Base-by-base conservation (phyloP, 1,140 invertebrate genomes). In the Scaptomyza pallida region DNA sequence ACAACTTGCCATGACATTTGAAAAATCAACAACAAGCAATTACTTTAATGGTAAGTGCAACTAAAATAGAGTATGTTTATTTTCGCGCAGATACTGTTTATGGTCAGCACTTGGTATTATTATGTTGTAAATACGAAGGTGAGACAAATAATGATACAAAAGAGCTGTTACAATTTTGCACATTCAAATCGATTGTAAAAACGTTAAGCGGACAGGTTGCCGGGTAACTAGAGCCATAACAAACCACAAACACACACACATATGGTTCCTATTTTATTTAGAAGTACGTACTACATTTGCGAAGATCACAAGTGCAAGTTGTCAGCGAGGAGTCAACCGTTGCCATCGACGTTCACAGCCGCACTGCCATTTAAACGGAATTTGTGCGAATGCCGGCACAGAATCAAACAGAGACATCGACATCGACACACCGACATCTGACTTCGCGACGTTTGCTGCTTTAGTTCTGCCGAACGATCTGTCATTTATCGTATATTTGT, bases 261-360 rank as follows among this genome's bases (percentile, higher is more conserved):
- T 21, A 17, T 40, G 30, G 8, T 40, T 4, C 19, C 21, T 13
- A 8, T 30, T 30, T 30, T 30, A 15, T 41, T 37, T 33, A 37
- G 10, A 5, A 30, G 33, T 35, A 17, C 33, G 10, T 8, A 35
- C 16, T n/a, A 52, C 21, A 43, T 4, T 19, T 19, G 12, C 23
- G 15, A 57, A 30, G 54, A 57, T 44, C 54, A 33, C 41, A 57
- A 30, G 41, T 4, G 13, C 41, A 43, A 35, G 17, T 17, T 26
- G 19, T 0, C 23, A 59, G 44, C 35, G 6, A 33, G 35, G 6
- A 33, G 35, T 9, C 72, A 83, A 83, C 79, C 69, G 54, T 50
- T 78, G 55, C 26, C 55, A 61, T 16, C 74, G 51, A 70, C 45
- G 79, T 74, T 45, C 51, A 45, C 41, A 61, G 47, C 70, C 70